Evolutionary conservation across 92 coral and sea anemone genomes (phyloP), one percentile per base, ranked within the genome.

Genomic region (Porites evermanni): DNA sequence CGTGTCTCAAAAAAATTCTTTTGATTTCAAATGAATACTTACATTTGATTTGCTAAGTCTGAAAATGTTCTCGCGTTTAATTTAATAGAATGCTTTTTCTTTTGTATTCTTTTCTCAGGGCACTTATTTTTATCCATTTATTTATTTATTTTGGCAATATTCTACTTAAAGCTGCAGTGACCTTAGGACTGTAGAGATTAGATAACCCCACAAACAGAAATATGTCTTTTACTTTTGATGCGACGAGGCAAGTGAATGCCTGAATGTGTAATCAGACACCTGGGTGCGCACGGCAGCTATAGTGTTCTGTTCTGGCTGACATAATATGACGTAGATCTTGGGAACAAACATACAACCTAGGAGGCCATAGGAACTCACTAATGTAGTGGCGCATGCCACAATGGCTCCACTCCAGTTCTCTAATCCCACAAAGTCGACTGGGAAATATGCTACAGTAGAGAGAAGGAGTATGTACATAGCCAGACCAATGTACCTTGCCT

Each of bases 301-400:
- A 0, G 91, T 88, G 73, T 82, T 88, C 54, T 85, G 79, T 60
- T 88, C 91, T 14, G 91, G 91, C 47, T 88, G 91, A 24, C 75
- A 65, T 58, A 88, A 76, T 18, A 88, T 82, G 10, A 88, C 88
- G 56, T 81, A 82, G 0, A 88, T 2, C 68, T 88, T 88, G 4
- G 91, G 88, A 69, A 64, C 91, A 38, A 88, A 88, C 70, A 88
- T 82, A 50, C 91, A 88, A 13, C 84, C 72, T 4, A 88, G 88
- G 18, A 88, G 64, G 12, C 91, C 91, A n/a, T 73, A 88, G 18
- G 91, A 74, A 44, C 88, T 88, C 7, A 88, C 79, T 5, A 88
- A 84, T 26, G 83, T 63, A 17, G 72, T 50, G 3, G 19, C 83
- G 38, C 58, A 63, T 38, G 70, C 32, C 61, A 78, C 72, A 7